Evolutionary conservation across 92 coral and sea anemone species (phyloP), one percentile per base, ranked within the genome.

Genomic region (Anthopleura xanthogrammica): DNA sequence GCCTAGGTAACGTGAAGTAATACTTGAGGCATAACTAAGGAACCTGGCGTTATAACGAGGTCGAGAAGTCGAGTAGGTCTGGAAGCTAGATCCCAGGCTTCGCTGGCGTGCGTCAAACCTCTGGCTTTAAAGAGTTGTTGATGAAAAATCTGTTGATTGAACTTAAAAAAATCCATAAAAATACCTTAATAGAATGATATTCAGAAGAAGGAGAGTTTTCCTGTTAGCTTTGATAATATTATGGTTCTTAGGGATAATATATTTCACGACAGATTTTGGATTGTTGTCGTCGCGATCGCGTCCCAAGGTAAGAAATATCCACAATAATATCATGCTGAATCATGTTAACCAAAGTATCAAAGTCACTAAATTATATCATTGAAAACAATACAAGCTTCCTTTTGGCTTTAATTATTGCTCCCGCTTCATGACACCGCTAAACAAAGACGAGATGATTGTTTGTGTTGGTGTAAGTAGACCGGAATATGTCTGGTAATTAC

Each of bases 221-320:
- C 56, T 91, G 52, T 6, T 93, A 79, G 12, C 76, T 19, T 16
- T 93, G 58, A 80, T 93, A 82, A 52, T 89, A 24, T 24, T 85
- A 24, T 93, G 97, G 97, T 85, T 93, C 68, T 43, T 93, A 50
- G 91, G 84, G 62, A 85, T 91, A 70, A 42, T 91, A 20, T 93
- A 93, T 83, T 91, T 93, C 68, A 87, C 89, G 41, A 91, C 93
- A 77, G 97, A 89, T 83, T 87, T 92, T 3, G 86, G 89, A 48
- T 86, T 86, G 46, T 17, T 88, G 36, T 75, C 92, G 36, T 75
- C 92, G 50, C 81, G 86, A 62, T 79, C 90, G 20, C 94, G 94
- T 7, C 87, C 91, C 2, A 93, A 93, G 94, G 97, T 93, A 64
- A 86, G 90, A 16, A 39, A 4, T 8, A 3, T 19, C 4, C 3